Base-by-base conservation (phyloP, 1,140 invertebrate species). In the Hesperophylax magnus region DNA sequence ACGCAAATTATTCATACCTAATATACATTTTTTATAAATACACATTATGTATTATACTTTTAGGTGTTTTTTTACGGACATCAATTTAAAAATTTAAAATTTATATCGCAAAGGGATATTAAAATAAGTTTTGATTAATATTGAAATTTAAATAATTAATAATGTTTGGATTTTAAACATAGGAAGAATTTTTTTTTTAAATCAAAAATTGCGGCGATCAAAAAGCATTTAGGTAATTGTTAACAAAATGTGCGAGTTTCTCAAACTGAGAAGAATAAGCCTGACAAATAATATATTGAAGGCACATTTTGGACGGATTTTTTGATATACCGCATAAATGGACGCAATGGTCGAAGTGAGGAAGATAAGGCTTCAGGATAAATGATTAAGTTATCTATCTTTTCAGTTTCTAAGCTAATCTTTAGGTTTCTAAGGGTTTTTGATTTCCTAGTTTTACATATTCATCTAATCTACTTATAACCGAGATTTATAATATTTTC, bases 251-350 rank as follows among this genome's bases (percentile, higher is more conserved):
- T 84, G 83, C 83, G 34, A 74, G 80, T 78, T 61, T 79, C 56
- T 80, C 72, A 58, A 71, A 65, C n/a, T 54, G 74, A 78, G 20
- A 74, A 58, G 15, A 79, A 71, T 31, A 80, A 80, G 20, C 75
- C n/a, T 76, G 31, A 56, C 54, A 67, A 76, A 52, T 56, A 72
- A 52, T 56, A 20, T 78, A 65, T 74, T 72, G 39, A 84, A 84
- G 83, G 83, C 83, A 84, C 83, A 84, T 84, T 84, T 84, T 84
- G 83, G 83, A 84, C 83, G 83, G 83, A 84, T 65, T 75, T 80
- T 71, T 74, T 78, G 60, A 63, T 75, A 53, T 79, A 79, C 60
- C 52, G 69, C 47, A 75, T 71, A 75, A 65, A 69, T 81, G 80
- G 69, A 76, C 77, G 61, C 53, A 82, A 67, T 75, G 22, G 65